Evolutionary conservation across 2,797 vertebrate genomes (phyloP).

Genomic region (Lycodopsis pacificus): DNA sequence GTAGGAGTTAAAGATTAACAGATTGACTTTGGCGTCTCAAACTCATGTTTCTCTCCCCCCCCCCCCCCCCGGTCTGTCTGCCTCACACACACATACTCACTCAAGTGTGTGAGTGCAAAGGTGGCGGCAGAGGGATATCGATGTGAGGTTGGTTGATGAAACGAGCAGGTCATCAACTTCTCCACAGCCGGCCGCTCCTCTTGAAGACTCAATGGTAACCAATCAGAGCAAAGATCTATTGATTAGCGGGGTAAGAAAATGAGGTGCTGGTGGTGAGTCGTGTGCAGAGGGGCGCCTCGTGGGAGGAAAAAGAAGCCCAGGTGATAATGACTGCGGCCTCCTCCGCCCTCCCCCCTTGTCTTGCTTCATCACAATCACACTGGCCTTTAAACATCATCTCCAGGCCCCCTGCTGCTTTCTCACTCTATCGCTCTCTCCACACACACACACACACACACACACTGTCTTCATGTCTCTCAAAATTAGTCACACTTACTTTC

Average conservation of each 20-base stretch:
- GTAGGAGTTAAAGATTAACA: not conserved
- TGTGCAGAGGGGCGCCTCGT: conserved; percentile 14
- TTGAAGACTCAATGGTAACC: conserved; percentile 72
- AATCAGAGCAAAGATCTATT: conserved; percentile 74
- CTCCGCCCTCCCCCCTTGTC: conserved; percentile 44
- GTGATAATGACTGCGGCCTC: conserved; percentile 68
- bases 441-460: conserved; percentile 22
- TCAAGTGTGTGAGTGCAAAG: not conserved
- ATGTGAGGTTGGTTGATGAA: conserved; percentile 55
- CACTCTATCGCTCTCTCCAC: conserved; percentile 29
- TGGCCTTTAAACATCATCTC: conserved; percentile 55
- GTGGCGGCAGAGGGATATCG: not conserved
- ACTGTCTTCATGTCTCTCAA: conserved; percentile 53
- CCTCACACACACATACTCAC: not conserved
- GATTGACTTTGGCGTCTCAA: conserved; percentile 9
- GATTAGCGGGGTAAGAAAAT: conserved; percentile 66
- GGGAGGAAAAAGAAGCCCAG: conserved; percentile 31
- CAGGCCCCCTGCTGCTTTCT: conserved; percentile 57
- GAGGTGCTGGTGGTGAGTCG: conserved; percentile 36
- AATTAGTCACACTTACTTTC: conserved; percentile 76
- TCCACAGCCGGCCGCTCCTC: conserved; percentile 45
- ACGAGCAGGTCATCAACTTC: conserved; percentile 43
- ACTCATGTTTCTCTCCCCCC: not conserved
- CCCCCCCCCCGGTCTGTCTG: not conserved
- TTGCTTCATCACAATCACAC: conserved; percentile 55